Evolutionary conservation across 2,888 invertebrate species (phyloP).

Genomic region (Stomorhina lunata): DNA sequence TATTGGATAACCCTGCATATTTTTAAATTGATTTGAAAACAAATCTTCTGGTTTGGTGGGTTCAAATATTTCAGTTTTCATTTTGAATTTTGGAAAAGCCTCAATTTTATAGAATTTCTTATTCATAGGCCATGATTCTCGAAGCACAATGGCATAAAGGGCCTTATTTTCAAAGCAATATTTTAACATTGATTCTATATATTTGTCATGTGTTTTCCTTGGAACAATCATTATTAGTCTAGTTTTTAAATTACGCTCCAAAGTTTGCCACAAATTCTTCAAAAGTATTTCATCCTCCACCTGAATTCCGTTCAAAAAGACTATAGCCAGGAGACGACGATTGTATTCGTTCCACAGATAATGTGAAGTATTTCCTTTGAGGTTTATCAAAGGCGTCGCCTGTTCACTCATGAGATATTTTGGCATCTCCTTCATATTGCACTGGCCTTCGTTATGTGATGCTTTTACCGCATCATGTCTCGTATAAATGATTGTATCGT

Average conservation of each 20-base stretch:
- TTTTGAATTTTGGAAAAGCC: not conserved
- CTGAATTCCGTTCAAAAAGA: not conserved
- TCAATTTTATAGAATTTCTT: not conserved
- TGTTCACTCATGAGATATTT: no score
- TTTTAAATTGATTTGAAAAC: conserved; percentile 39
- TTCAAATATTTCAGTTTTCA: not conserved
- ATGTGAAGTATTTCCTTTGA: no score
- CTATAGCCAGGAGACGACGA: not conserved
- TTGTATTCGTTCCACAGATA: no score
- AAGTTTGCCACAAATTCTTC: not conserved
- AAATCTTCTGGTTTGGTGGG: not conserved
- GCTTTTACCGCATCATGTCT: no score
- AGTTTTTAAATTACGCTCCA: not conserved
- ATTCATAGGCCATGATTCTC: not conserved
- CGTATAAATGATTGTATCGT: no score
- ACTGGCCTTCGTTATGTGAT: no score
- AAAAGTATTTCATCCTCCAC: not conserved
- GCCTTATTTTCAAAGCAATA: conserved; percentile 10
- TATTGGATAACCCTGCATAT: conserved; percentile 45
- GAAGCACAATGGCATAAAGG: not conserved
- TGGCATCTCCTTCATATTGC: no score
- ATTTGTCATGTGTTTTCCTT: no score
- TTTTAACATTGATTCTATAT: not conserved
- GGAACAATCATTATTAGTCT: no score
- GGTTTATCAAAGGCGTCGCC: no score